Evolutionary conservation across 2,113 vertebrate species (phyloP).

Genomic region (Sphyrna mokarran): DNA sequence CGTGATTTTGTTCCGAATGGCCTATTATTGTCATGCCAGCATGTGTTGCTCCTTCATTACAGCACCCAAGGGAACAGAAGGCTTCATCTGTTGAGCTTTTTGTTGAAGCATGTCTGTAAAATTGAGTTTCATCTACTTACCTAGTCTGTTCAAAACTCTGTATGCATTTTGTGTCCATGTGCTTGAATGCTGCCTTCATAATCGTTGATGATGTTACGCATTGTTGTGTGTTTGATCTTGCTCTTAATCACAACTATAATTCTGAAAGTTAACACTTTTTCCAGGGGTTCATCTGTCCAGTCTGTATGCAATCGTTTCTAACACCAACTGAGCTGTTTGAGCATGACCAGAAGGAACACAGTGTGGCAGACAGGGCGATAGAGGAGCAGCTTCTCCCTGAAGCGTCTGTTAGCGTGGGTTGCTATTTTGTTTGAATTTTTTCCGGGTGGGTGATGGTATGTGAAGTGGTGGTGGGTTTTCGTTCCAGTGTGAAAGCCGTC

Average conservation of each 20-base stretch:
- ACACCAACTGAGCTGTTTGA: constrained; percentile 59
- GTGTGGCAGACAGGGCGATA: constrained; percentile 52
- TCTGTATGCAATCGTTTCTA: constrained; percentile 64
- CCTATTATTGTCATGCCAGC: neutral
- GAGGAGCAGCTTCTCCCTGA: constrained; percentile 50
- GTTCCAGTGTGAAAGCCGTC: neutral
- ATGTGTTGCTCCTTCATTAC: neutral
- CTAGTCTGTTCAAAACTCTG: neutral
- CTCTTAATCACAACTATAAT: neutral
- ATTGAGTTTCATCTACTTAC: neutral
- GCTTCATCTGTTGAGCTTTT: neutral
- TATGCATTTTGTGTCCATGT: neutral
- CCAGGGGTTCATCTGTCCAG: constrained; percentile 71
- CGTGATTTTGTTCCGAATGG: neutral
- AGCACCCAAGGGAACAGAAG: neutral
- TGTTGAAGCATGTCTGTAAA: neutral
- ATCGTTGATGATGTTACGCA: neutral
- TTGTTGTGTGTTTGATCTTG: neutral
- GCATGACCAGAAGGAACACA: constrained; percentile 61
- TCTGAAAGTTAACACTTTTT: constrained; percentile 51
- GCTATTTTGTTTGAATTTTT: constrained; percentile 49
- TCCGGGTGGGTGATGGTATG: constrained; percentile 51
- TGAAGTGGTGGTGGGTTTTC: constrained; percentile 4
- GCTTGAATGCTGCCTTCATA: neutral
- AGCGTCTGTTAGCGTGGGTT: constrained; percentile 56